Conservation (phyloP, 2,113 vertebrate species). For the Tichodroma muraria region DNA sequence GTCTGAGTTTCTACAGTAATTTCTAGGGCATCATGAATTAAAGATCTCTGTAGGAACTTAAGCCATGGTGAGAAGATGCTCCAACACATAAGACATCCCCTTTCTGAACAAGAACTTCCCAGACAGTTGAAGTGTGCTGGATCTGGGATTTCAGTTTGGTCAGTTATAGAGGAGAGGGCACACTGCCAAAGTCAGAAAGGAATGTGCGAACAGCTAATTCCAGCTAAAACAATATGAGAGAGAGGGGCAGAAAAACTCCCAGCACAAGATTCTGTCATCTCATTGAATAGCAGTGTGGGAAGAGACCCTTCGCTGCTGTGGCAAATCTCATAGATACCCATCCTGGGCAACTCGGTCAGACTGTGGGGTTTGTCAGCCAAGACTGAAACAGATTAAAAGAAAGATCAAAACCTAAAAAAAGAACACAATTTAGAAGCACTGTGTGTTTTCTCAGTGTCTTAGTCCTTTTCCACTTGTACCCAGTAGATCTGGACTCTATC, state of each 20-base stretch:
- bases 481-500: background rate
- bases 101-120: background rate
- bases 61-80: background rate
- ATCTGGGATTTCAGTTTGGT: background rate
- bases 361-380: background rate
- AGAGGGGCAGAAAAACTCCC: background rate
- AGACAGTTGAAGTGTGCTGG: background rate
- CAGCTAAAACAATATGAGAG: background rate
- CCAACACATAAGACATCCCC: background rate
- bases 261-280: background rate
- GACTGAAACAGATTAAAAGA: background rate
- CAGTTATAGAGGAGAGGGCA: background rate
- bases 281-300: background rate
- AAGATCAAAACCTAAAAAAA: background rate
- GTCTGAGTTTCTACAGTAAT: background rate
- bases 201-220: constrained; percentile 36
- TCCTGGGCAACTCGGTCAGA: background rate
- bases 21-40: constrained; percentile 46
- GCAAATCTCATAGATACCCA: background rate
- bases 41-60: background rate
- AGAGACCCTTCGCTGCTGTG: background rate
- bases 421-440: background rate
- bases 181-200: background rate
- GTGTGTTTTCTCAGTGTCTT: background rate
- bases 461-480: background rate